These are phyloP conservation scores for Trisateles emortualis DNA, from an alignment of 2,888 invertebrate species.

Conservation along the genomic window DNA sequence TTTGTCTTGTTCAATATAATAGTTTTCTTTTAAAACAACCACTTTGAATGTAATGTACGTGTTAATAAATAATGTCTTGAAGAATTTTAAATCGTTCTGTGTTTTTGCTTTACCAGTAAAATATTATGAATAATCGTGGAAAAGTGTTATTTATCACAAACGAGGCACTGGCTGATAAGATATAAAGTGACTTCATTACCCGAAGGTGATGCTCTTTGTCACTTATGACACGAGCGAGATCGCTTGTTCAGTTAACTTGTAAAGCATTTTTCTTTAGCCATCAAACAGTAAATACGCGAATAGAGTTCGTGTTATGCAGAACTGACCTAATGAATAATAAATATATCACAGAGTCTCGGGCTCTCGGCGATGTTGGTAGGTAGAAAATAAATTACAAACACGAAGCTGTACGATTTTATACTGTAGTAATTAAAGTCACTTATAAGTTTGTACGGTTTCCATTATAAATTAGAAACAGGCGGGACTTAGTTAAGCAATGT, in stretches of 20 bases:
- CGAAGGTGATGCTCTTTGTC: slow-evolving; percentile 73
- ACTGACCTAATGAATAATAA: slow-evolving; percentile 11
- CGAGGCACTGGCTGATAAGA: slow-evolving; percentile 75
- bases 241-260: slow-evolving; percentile 17
- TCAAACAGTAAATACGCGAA: not conserved
- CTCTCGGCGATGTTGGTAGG: slow-evolving; percentile 34
- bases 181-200: slow-evolving; percentile 68
- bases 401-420: slow-evolving; percentile 35
- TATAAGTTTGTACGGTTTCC: slow-evolving; percentile 34
- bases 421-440: slow-evolving; percentile 37
- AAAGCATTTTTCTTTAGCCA: not conserved
- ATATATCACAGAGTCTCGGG: slow-evolving; percentile 17
- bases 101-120: slow-evolving; percentile 23
- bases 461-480: slow-evolving; percentile 35
- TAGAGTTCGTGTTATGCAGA: slow-evolving; percentile 1
- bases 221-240: slow-evolving; percentile 37
- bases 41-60: slow-evolving; percentile 1
- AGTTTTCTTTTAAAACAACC: slow-evolving; percentile 3
- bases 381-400: slow-evolving; percentile 34
- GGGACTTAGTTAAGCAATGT: slow-evolving; percentile 14
- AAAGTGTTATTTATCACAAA: slow-evolving; percentile 70
- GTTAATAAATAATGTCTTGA: not conserved
- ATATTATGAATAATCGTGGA: slow-evolving; percentile 57
- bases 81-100: slow-evolving; percentile 14
- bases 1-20: slow-evolving; percentile 6